phyloP scores from a whole-genome alignment of 2,113 vertebrate genomes.

The Platysteira castanea region DNA sequence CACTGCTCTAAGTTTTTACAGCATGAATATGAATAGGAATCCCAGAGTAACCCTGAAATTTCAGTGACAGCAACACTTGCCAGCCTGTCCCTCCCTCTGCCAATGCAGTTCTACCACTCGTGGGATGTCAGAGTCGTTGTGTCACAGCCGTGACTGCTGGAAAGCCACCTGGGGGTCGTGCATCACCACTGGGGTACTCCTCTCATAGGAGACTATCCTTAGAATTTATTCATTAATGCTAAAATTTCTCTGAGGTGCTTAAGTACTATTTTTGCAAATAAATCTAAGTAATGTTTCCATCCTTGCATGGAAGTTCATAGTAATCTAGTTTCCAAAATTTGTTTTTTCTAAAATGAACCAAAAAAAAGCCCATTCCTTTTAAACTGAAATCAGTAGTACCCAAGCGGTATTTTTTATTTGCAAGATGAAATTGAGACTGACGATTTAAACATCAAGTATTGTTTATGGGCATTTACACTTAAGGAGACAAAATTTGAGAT shows the following conservation, averaged over 20 bases:
- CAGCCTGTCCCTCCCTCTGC: not conserved
- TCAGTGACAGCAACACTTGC: not conserved
- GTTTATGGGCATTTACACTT: not conserved
- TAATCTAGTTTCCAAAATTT: not conserved
- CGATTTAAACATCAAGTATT: not conserved
- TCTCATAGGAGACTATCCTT: not conserved
- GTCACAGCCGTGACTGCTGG: not conserved
- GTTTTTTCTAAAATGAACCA: not conserved
- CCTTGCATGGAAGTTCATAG: not conserved
- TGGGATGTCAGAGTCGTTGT: not conserved
- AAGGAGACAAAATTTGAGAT: not conserved
- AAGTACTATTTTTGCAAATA: not conserved
- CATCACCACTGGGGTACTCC: not conserved
- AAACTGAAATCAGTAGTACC: not conserved
- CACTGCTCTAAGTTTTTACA: not conserved
- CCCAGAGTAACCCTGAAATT: not conserved
- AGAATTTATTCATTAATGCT: not conserved
- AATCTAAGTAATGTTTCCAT: not conserved
- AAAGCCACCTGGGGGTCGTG: not conserved
- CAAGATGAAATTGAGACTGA: not conserved
- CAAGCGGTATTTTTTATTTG: not conserved
- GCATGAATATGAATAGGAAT: not conserved
- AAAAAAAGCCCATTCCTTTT: not conserved
- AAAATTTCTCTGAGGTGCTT: not conserved
- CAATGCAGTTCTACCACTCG: not conserved